A percentile compares a stretch with the other conserved stretches of the same genome.
Conservation (phyloP, 2,888 invertebrate species). For the Cordilura impudica region DNA sequence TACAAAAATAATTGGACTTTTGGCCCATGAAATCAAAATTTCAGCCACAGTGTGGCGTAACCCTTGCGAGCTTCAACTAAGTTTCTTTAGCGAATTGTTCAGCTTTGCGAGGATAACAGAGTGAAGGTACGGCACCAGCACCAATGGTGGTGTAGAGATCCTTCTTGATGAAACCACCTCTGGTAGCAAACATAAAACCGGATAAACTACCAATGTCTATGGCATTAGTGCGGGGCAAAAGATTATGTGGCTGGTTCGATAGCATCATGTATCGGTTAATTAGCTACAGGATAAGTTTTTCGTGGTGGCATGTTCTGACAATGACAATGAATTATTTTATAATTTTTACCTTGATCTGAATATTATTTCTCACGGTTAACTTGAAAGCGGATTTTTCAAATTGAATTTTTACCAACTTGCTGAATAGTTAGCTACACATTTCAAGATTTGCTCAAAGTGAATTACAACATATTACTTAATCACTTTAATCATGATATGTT, state of each 20-base stretch:
- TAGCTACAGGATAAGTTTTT: slow-evolving; percentile 57
- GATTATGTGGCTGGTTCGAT: slow-evolving; percentile 86
- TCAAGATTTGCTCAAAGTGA: no score
- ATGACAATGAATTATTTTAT: no score
- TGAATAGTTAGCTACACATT: no score
- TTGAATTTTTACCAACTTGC: no score
- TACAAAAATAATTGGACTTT: no score
- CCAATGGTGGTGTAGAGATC: slow-evolving; percentile 82
- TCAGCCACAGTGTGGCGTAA: no score
- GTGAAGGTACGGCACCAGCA: slow-evolving; percentile 80
- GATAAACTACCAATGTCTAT: slow-evolving; percentile 85
- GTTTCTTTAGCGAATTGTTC: slow-evolving; percentile 79
- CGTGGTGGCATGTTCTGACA: slow-evolving; percentile 63
- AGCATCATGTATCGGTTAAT: slow-evolving; percentile 65
- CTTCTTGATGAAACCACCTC: slow-evolving; percentile 82
- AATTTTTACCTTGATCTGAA: no score
- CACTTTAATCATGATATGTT: no score
- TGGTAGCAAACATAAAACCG: slow-evolving; percentile 84
- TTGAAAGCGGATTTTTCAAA: no score
- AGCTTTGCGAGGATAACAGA: slow-evolving; percentile 84
- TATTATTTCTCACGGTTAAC: no score
- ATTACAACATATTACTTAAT: no score
- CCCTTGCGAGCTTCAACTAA: slow-evolving; percentile 80
- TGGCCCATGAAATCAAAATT: no score
- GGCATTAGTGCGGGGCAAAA: slow-evolving; percentile 84